Evolutionary conservation across 92 coral and sea anemone species (phyloP), one percentile per base, ranked within the genome.

Genomic region (Galaxea fascicularis): DNA sequence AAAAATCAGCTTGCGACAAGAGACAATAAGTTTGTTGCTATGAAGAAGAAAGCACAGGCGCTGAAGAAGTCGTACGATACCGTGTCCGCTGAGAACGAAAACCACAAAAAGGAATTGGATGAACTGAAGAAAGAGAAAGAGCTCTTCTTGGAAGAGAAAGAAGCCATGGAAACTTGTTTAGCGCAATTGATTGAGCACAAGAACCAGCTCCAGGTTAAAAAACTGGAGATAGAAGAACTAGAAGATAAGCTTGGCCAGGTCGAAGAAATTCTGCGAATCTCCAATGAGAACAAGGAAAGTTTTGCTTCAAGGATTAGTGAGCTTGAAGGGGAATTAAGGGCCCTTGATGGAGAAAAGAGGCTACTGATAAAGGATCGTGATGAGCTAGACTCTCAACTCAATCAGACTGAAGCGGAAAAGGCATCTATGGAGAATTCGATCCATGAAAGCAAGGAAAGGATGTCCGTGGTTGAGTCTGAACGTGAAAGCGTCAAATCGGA

Each of bases 11-110:
- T 95, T 79, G 89, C 75, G 7, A 90, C 93, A 12, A 74, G 82
- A 52, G 93, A 92, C 8, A 74, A 45, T 53, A 94, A 88, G 76
- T 82, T 80, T 74, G 80, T 53, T 26, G 73, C 92, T 27, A 84
- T 90, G 89, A 93, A 87, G 86, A 94, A 92, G 66, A 90, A 91
- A 49, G 93, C 95, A 5, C 90, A 92, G 52, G 79, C 84, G 9
- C 73, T 96, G 16, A 93, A 90, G 85, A 92, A 90, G 71, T 80
- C 91, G 0, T 77, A 77, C 53, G 96, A 94, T 41, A 63, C 65
- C 35, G 68, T 94, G 28, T 71, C 71, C 51, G 76, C 90, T 66
- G 98, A 96, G 58, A 94, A 89, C 31, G 89, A 79, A 21, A 88
- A 70, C 31, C 24, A 69, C 65, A 92, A 89, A 77, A 93, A 88